Evolutionary conservation across 2,888 invertebrate genomes (phyloP).

Genomic region (Scaptomyza tumidula): DNA sequence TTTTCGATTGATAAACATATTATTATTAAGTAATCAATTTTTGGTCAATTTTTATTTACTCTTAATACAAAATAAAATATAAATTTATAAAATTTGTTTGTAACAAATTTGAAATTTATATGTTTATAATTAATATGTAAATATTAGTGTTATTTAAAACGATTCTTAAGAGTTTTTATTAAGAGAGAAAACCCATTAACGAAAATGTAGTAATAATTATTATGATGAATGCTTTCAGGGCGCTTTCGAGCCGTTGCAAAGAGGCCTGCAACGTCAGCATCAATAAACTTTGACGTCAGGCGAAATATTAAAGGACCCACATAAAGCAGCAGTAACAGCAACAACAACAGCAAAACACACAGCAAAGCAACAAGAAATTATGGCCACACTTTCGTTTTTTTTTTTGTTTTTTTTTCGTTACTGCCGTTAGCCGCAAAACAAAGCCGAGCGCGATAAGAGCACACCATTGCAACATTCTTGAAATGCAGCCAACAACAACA

Average conservation of each 20-base stretch:
- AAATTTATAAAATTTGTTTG: not conserved
- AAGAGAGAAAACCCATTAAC: constrained; percentile 38
- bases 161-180: constrained; percentile 6
- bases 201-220: constrained; percentile 34
- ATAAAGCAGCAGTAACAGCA: constrained; percentile 27
- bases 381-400: constrained; percentile 78
- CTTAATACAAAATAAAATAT: too few species aligned
- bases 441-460: constrained; percentile 63
- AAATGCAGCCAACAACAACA: constrained; percentile 67
- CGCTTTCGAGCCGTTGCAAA: constrained; percentile 43
- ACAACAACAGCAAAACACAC: not conserved
- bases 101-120: not conserved
- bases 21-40: not conserved
- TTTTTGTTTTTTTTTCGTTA: constrained; percentile 5
- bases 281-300: constrained; percentile 65
- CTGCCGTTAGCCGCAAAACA: constrained; percentile 53
- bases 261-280: constrained; percentile 53
- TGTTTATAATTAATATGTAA: not conserved
- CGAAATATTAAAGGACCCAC: constrained; percentile 43
- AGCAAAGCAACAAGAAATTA: constrained; percentile 61
- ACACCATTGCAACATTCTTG: constrained; percentile 67
- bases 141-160: constrained; percentile 26
- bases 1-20: not conserved
- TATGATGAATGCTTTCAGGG: constrained; percentile 29
- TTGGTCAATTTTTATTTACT: not conserved